These are phyloP conservation scores for Pediacus dermestoides DNA, from an alignment of 2,888 invertebrate genomes.

Conservation along the genomic window DNA sequence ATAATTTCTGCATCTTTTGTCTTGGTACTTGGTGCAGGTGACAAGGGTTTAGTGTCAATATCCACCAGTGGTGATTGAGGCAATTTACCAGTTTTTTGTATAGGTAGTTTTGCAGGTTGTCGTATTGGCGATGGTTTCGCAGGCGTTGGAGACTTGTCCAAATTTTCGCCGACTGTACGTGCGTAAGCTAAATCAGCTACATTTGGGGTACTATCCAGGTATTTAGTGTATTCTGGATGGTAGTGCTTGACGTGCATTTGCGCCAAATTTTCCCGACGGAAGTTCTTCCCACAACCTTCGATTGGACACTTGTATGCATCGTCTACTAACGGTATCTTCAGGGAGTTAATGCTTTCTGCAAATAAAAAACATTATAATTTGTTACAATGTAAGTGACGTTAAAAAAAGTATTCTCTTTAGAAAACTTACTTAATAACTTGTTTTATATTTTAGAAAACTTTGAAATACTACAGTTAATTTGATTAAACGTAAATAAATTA, in stretches of 20 bases:
- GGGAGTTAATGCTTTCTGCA: slow-evolving; percentile 31
- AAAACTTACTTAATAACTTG: too few species aligned
- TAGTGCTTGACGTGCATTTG: slow-evolving; percentile 95
- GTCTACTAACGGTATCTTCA: slow-evolving; percentile 58
- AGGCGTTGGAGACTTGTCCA: slow-evolving; percentile 45
- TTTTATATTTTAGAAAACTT: too few species aligned
- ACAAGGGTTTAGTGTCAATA: slow-evolving; percentile 4
- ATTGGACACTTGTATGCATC: slow-evolving; percentile 70
- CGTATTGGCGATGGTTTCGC: slow-evolving; percentile 6
- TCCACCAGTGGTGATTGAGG: slow-evolving; percentile 19
- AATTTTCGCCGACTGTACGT: slow-evolving; percentile 63
- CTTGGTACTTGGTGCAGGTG: slow-evolving; percentile 17
- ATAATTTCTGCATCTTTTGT: slow-evolving; percentile 44
- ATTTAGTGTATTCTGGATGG: slow-evolving; percentile 75
- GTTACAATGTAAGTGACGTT: too few species aligned
- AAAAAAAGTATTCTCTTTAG: too few species aligned
- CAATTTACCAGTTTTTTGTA: slow-evolving; percentile 23
- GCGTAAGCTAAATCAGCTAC: slow-evolving; percentile 83
- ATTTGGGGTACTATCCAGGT: slow-evolving; percentile 77
- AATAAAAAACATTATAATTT: slow-evolving; percentile 53
- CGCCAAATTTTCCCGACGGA: slow-evolving; percentile 84
- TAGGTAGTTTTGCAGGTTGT: slow-evolving; percentile 3
- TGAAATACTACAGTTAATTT: too few species aligned
- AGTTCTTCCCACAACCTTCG: slow-evolving; percentile 81
- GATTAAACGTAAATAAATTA: too few species aligned